phyloP scores from a whole-genome alignment of 2,888 invertebrate genomes.

The Nomada goodeniana region DNA sequence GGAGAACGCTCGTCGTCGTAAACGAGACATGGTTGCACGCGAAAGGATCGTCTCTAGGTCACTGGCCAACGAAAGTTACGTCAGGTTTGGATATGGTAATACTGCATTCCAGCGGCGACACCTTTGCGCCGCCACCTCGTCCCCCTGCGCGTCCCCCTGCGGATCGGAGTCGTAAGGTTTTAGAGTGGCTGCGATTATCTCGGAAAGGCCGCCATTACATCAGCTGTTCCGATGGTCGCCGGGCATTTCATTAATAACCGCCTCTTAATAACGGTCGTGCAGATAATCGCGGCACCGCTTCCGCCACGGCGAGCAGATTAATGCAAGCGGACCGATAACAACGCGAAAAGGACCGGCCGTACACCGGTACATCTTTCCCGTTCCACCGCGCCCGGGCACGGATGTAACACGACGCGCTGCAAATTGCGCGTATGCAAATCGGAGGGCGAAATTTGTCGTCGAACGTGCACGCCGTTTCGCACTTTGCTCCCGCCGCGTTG shows the following conservation, averaged over 20 bases:
- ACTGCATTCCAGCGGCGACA: constrained; percentile 79
- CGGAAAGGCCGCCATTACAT: constrained; percentile 65
- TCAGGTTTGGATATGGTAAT: constrained; percentile 81
- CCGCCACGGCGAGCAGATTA: constrained; percentile 49
- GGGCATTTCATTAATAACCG: constrained; percentile 67
- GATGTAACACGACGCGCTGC: constrained; percentile 21
- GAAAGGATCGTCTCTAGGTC: constrained; percentile 81
- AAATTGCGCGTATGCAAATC: constrained; percentile 52
- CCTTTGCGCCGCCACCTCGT: constrained; percentile 67
- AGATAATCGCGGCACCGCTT: constrained; percentile 63
- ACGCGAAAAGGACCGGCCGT: constrained; percentile 17
- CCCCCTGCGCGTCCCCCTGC: constrained; percentile 44
- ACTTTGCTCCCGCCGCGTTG: constrained; percentile 26
- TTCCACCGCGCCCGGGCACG: not conserved
- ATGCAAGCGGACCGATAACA: constrained; percentile 41
- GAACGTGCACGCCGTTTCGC: constrained; percentile 26
- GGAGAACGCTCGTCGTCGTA: constrained; percentile 44
- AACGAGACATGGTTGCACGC: constrained; percentile 70
- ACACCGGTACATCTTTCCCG: not conserved
- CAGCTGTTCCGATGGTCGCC: constrained; percentile 51
- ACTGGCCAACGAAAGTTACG: constrained; percentile 82
- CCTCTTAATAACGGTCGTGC: constrained; percentile 65
- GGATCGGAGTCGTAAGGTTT: constrained; percentile 28
- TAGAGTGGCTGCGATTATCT: constrained; percentile 70
- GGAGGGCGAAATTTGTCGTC: constrained; percentile 46